Base-by-base conservation (phyloP, 2,888 invertebrate genomes). In the Dendrolimus houi region DNA sequence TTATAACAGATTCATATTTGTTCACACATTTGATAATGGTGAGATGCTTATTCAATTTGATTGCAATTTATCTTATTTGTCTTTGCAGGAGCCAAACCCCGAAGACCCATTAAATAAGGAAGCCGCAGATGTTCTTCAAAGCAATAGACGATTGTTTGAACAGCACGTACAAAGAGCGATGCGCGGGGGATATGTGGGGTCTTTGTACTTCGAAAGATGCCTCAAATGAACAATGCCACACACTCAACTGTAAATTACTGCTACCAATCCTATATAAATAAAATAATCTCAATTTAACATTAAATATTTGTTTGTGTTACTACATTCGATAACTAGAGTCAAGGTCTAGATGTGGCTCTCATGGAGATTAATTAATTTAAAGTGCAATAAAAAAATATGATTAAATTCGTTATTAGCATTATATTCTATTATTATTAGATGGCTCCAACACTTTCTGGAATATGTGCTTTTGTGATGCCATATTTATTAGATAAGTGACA, bases 51-150 rank as follows among this genome's bases (percentile, higher is more conserved):
- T 3, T 29, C 29, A 29, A 29, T 17, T 17, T 17, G 17, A 17
- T 17, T 17, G 17, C 17, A 17, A 17, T 29, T 29, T 29, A 29
- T 29, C 9, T 57, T 52, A 17, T 52, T 40, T 9, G 12, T 60
- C 42, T 29, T 54, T 81, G 12, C 74, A 97, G 97, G 99, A 99
- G 91, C 99, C 99, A 55, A 99, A 99, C 89, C 98, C 99, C 2
- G 99, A 99, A 88, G 99, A 99, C 92, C 99, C 99, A 9, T 85
- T 99, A 68, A 99, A 99, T 86, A 99, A 99, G 90, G 99, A 99
- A 88, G 99, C 99, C 12, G 99, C 99, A 3, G 98, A 99, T 83
- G 97, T 99, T 60, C 93, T 99, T 65, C 98, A 98, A 79, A 97
- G 95, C 81, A 99, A 98, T 88, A 93, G 97, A 79, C 93, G 98